Evolutionary conservation across 1,140 invertebrate genomes (phyloP), one percentile per base, ranked within the genome.

Genomic region (Aplysia californica): DNA sequence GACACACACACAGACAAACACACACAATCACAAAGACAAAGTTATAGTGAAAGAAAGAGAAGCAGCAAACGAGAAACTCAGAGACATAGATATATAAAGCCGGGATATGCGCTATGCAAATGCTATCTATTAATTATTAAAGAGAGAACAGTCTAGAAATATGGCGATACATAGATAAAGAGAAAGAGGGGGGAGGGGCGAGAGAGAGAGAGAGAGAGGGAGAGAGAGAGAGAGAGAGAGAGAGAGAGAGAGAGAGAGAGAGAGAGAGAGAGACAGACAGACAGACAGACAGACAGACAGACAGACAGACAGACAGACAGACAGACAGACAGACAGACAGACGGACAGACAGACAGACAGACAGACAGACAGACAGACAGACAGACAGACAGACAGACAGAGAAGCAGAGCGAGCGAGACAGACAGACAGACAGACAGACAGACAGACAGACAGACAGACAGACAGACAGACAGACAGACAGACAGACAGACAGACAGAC

Each of bases 241-340:
- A 50, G n/a, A n/a, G n/a, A 50, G 44, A 50, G 36, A 72, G 44
- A 76, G 59, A 76, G 44, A 72, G 26, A 64, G 18, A 64, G 36
- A 72, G 44, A 76, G 59, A 76, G 44, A 76, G 31, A 73, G 50
- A 72, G 59, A 76, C 75, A 75, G 61, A 75, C 73, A 75, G 61
- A 77, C 68, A 77, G 68, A 77, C 76, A 77, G 68, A 77, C 76
- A 77, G 68, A 77, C 76, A 77, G 68, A 77, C 76, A 77, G 68
- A 77, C 76, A 77, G 68, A 74, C 76, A 74, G 68, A n/a, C n/a
- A n/a, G n/a, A n/a, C n/a, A n/a, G n/a, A n/a, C n/a, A n/a, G n/a
- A n/a, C n/a, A n/a, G n/a, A n/a, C n/a, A n/a, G n/a, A n/a, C n/a
- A n/a, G n/a, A n/a, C n/a, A n/a, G n/a, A n/a, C n/a, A n/a, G n/a